Conservation (phyloP, 2,888 invertebrate species). For the Agapetus fuscipes region DNA sequence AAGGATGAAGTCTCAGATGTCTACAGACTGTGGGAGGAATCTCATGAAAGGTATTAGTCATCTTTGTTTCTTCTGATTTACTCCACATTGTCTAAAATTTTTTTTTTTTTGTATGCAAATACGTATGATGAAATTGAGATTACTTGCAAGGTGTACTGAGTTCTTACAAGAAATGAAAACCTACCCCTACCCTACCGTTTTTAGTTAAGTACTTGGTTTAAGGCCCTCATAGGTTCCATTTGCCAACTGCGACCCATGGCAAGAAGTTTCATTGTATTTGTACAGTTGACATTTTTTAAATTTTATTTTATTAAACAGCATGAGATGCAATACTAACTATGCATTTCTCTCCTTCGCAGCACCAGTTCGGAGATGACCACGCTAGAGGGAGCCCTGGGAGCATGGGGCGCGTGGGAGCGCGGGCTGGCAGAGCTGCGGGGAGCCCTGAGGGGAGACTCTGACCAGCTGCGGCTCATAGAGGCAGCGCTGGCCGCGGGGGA, state of each 20-base stretch:
- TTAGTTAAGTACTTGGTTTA: no score
- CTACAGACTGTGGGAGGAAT: conserved; percentile 61
- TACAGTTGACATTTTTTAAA: no score
- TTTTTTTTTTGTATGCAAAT: no score
- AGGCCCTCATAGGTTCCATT: no score
- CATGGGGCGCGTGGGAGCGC: conserved; percentile 28
- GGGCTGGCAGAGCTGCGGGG: conserved; percentile 48
- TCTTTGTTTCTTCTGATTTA: neutral
- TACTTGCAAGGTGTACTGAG: no score
- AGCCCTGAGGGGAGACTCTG: conserved; percentile 47
- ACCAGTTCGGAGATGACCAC: conserved; percentile 16
- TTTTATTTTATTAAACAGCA: no score
- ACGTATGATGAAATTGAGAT: no score
- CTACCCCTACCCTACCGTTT: no score
- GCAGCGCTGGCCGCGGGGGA: conserved; percentile 34
- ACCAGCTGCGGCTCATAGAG: conserved; percentile 35
- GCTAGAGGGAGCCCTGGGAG: conserved; percentile 15
- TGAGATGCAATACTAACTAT: no score
- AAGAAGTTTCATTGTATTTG: no score
- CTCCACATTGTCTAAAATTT: neutral
- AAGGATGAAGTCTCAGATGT: conserved; percentile 62
- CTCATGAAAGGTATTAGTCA: conserved; percentile 48
- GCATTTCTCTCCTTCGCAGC: conserved; percentile 8
- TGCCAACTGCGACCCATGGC: no score
- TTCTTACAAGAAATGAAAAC: no score